Base-by-base conservation (phyloP, 2,888 invertebrate genomes). In the Sisyra nigra region DNA sequence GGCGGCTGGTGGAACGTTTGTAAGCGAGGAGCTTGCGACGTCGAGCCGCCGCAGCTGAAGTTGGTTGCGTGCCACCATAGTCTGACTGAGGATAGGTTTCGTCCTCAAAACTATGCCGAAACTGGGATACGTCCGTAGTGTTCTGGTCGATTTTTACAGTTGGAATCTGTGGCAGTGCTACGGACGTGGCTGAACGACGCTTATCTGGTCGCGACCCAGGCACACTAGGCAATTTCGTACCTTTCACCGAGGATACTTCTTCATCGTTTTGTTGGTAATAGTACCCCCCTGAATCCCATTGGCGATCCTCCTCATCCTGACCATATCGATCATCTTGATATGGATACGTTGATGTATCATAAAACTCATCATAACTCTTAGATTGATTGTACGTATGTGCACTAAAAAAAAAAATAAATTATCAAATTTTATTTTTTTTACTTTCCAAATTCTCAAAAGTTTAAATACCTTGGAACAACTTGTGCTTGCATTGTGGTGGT, bases 221-320 rank as follows among this genome's bases (percentile, higher is more conserved):
- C 58, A 53, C 48, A 47, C 41, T 52, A 53, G 35, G 49, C 48
- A 24, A 36, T 37, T 34, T 44, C 11, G 18, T 14, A 29, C 31
- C 37, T 19, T 42, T 42, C 14, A 18, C 53, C 54, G 37, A 15
- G 32, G 64, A 63, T 51, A 57, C 60, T 53, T 63, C 59, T 54
- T 63, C 67, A 48, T 61, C 48, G 35, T 52, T 53, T 11, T 49
- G 48, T 17, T 48, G 48, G 42, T 58, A 61, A 47, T 61, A 45
- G 29, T 47, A 49, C 60, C 80, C 80, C 55, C 79, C 79, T 35
- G 76, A 75, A 53, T 80, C 80, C 80, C 80, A 82, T 53, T 79
- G 80, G 8, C 77, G 66, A 51, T 79, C 74, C 55, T 80, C 80
- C 46, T 80, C 79, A 47, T 72, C 71, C 53, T 69, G 68, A 35